Conservation (phyloP, 2,113 vertebrate species). For the Sylvicapra grimmia region DNA sequence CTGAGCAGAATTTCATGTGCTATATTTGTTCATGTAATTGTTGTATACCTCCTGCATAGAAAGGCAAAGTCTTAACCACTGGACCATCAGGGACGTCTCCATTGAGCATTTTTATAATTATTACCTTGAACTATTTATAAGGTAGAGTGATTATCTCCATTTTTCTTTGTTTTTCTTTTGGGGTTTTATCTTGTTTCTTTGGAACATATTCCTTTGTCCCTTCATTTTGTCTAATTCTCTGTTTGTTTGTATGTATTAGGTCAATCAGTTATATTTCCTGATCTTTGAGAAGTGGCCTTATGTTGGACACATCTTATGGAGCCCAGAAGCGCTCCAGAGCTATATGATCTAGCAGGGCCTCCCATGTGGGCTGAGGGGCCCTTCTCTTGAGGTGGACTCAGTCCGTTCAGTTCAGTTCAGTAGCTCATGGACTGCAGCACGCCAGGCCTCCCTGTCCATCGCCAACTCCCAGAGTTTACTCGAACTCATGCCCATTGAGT, state of each 20-base stretch:
- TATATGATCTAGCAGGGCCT: neutral
- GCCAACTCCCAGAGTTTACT: neutral
- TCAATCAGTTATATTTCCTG: neutral
- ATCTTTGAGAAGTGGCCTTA: neutral
- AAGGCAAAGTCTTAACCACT: neutral
- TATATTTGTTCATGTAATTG: neutral
- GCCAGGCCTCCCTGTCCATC: neutral
- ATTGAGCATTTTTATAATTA: neutral
- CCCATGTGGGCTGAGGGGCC: neutral
- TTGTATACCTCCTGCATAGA: neutral
- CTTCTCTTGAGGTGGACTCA: neutral
- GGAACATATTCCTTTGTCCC: neutral
- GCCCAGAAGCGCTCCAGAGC: neutral
- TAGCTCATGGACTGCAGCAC: neutral
- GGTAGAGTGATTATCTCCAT: neutral
- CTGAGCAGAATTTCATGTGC: neutral
- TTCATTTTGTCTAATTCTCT: neutral
- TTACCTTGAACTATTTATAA: neutral
- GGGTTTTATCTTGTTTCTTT: neutral
- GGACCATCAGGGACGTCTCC: neutral
- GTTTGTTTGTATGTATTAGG: neutral
- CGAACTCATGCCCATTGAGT: neutral
- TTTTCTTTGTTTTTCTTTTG: neutral
- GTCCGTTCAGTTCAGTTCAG: neutral
- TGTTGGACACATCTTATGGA: neutral